phyloP scores from a whole-genome alignment of 1,140 invertebrate genomes.

The Dendrolimus kikuchii region DNA sequence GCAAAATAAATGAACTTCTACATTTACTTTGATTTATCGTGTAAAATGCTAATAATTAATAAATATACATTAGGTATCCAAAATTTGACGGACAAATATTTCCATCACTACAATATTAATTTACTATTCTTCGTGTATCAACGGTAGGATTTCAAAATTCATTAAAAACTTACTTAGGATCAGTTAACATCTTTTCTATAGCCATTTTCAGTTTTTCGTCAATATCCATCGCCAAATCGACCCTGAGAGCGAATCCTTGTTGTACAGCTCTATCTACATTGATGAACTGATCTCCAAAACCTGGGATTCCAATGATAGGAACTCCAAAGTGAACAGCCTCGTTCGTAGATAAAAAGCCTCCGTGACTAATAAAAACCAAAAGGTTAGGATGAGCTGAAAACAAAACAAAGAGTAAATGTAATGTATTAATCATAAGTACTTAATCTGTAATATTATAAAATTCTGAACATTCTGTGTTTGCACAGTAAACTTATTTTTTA shows the following conservation, averaged over 20 bases:
- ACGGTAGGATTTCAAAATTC: background rate
- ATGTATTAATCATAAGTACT: too few relatives aligned
- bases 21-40: too few relatives aligned
- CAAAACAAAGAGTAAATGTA: slow-evolving; percentile 47
- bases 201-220: slow-evolving; percentile 20
- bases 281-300: slow-evolving; percentile 76
- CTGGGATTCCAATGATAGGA: slow-evolving; percentile 78
- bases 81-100: too few relatives aligned
- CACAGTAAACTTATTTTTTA: too few relatives aligned
- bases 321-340: slow-evolving; percentile 78
- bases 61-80: too few relatives aligned
- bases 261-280: slow-evolving; percentile 49
- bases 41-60: slow-evolving; percentile 22
- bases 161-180: slow-evolving; percentile 20
- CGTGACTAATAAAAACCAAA: slow-evolving; percentile 78
- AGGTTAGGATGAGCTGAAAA: slow-evolving; percentile 77
- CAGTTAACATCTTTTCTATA: slow-evolving; percentile 20
- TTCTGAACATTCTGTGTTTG: too few relatives aligned
- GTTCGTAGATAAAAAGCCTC: slow-evolving; percentile 77
- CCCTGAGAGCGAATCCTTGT: slow-evolving; percentile 30
- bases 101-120: too few relatives aligned
- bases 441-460: too few relatives aligned
- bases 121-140: too few relatives aligned
- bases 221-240: slow-evolving; percentile 14
- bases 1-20: too few relatives aligned